A percentile compares a stretch with the other conserved stretches of the same genome.
Conservation (phyloP, 2,888 invertebrate genomes). For the Pegoplata infirma region DNA sequence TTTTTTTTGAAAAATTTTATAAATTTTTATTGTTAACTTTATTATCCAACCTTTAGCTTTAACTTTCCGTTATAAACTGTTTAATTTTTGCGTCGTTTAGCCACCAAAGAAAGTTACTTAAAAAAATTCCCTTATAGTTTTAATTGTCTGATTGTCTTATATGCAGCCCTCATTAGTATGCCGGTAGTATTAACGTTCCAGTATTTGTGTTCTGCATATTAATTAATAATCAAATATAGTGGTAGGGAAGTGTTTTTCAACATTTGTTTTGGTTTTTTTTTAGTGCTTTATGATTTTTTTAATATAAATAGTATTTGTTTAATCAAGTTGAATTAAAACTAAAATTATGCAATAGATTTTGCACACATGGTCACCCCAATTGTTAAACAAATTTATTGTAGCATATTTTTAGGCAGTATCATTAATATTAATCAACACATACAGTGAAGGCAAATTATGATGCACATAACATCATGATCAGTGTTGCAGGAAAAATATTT, state of each 20-base stretch:
- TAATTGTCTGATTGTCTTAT: conserved; percentile 1
- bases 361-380: not conserved
- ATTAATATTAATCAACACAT: no score
- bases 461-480: no score
- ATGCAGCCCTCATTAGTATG: conserved; percentile 41
- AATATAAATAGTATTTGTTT: no score
- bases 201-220: conserved; percentile 47
- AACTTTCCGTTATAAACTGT: conserved; percentile 41
- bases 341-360: not conserved
- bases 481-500: no score
- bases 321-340: no score
- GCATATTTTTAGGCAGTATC: conserved; percentile 42
- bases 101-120: conserved; percentile 56
- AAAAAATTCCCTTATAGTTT: not conserved
- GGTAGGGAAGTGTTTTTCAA: not conserved
- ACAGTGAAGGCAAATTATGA: no score
- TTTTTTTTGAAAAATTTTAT: conserved; percentile 13
- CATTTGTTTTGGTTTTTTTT: not conserved
- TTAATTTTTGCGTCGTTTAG: not conserved
- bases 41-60: conserved; percentile 24
- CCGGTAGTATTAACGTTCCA: conserved; percentile 42
- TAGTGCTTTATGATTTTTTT: no score
- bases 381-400: not conserved
- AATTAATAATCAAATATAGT: conserved; percentile 29
- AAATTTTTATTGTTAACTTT: not conserved